Evolutionary conservation across 35 echinoderm and acorn worm genomes (phyloP).

Genomic region (Patiria miniata): DNA sequence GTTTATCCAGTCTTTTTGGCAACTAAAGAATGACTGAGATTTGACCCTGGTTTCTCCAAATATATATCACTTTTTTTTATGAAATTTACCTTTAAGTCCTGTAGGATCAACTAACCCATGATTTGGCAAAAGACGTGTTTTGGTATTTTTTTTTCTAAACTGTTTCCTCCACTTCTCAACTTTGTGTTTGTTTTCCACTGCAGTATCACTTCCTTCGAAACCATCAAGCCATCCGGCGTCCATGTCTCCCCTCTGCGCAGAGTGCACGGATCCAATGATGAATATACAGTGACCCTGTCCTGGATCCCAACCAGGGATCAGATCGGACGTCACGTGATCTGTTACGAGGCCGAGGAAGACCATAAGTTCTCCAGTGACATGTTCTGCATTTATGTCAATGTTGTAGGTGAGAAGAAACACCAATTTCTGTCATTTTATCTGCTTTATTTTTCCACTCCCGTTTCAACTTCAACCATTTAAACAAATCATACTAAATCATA

Average conservation of each 20-base stretch:
- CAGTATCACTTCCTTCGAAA: constrained; percentile 14
- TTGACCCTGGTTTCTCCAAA: no score
- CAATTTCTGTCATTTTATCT: not conserved
- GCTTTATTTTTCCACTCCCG: no score
- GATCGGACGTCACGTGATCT: constrained; percentile 26
- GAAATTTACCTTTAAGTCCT: no score
- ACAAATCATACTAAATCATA: no score
- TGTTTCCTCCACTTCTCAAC: not conserved
- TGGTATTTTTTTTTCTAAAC: not conserved
- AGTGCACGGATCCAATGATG: constrained; percentile 3
- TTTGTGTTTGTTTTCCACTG: not conserved
- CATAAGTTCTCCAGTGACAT: constrained; percentile 9
- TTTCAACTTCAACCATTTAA: no score
- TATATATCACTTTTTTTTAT: no score
- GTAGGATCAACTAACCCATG: not conserved
- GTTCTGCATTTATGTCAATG: constrained; percentile 8
- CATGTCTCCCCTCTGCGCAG: not conserved
- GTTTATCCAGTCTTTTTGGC: not conserved
- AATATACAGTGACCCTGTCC: constrained; percentile 8
- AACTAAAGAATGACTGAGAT: no score
- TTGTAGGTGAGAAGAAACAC: not conserved
- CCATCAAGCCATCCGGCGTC: constrained; percentile 42
- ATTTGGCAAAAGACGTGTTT: not conserved
- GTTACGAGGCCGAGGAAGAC: constrained; percentile 24
- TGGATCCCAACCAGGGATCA: constrained; percentile 26